These are phyloP conservation scores for Danio choprae DNA, from an alignment of 2,797 vertebrate genomes.

Conservation along the genomic window DNA sequence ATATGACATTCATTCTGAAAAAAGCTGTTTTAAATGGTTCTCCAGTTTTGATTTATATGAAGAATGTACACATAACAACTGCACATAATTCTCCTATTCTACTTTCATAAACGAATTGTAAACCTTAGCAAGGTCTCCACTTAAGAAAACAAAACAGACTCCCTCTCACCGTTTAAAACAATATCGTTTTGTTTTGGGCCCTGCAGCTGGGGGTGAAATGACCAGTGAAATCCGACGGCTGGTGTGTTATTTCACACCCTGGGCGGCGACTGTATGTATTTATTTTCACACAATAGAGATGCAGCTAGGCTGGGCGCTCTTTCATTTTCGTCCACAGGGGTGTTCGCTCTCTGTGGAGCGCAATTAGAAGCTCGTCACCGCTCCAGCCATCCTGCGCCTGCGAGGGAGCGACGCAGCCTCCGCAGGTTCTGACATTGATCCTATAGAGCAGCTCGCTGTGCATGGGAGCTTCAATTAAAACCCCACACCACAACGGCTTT, in stretches of 20 bases:
- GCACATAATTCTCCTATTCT: neutral
- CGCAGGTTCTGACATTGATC: slow-evolving; percentile 62
- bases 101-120: slow-evolving; percentile 53
- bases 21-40: too few relatives aligned
- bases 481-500: slow-evolving; percentile 51
- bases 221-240: slow-evolving; percentile 68
- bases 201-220: slow-evolving; percentile 72
- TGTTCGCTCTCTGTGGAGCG: slow-evolving; percentile 65
- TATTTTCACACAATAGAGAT: slow-evolving; percentile 71
- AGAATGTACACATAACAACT: too few relatives aligned
- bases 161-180: slow-evolving; percentile 63
- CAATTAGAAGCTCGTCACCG: slow-evolving; percentile 66
- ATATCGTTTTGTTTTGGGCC: slow-evolving; percentile 66
- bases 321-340: slow-evolving; percentile 63
- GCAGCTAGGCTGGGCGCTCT: slow-evolving; percentile 59
- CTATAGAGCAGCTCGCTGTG: slow-evolving; percentile 48
- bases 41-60: too few relatives aligned
- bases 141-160: slow-evolving; percentile 57
- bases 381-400: slow-evolving; percentile 53
- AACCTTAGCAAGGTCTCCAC: slow-evolving; percentile 46
- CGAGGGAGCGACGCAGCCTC: slow-evolving; percentile 48
- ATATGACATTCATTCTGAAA: too few relatives aligned
- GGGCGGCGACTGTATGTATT: slow-evolving; percentile 68
- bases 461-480: slow-evolving; percentile 57
- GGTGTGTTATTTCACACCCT: slow-evolving; percentile 72